These are phyloP conservation scores for Leuciscus waleckii DNA, from an alignment of 2,797 vertebrate species.

Conservation along the genomic window DNA sequence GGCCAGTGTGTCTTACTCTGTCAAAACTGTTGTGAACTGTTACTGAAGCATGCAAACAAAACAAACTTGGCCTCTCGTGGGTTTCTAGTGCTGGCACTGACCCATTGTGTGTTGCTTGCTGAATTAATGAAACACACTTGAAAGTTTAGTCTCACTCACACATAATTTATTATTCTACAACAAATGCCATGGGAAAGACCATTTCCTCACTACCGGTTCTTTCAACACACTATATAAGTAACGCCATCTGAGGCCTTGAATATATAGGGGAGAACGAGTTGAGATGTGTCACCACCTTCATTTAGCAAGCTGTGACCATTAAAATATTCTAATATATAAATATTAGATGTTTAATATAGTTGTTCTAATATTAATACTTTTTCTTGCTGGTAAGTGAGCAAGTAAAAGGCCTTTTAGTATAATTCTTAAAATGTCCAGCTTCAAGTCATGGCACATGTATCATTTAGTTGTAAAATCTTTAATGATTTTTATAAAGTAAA, in stretches of 20 bases:
- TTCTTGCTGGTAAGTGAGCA: not conserved
- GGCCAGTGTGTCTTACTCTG: not conserved
- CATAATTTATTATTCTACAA: conserved; percentile 64
- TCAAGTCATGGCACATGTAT: not conserved
- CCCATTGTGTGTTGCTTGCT: conserved; percentile 52
- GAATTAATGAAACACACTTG: conserved; percentile 59
- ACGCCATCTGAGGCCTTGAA: not conserved
- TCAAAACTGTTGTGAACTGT: conserved; percentile 26
- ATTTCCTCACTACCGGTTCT: conserved; percentile 61
- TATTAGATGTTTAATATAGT: not conserved
- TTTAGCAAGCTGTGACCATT: not conserved
- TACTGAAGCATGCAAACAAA: conserved; percentile 43
- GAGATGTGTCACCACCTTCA: not conserved
- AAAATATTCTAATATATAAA: not conserved
- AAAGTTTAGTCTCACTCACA: conserved; percentile 38
- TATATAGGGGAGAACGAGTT: not conserved
- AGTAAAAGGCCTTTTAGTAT: not conserved
- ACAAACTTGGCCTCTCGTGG: conserved; percentile 5
- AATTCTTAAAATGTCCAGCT: not conserved
- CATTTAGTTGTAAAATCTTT: not conserved
- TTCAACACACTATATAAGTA: conserved; percentile 17
- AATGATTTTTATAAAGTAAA: not conserved
- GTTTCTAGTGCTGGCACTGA: conserved; percentile 49
- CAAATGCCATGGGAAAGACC: conserved; percentile 66
- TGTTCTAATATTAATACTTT: not conserved